Base-by-base conservation (phyloP, 92 coral and sea anemone species). In the Palythoa grandis region DNA sequence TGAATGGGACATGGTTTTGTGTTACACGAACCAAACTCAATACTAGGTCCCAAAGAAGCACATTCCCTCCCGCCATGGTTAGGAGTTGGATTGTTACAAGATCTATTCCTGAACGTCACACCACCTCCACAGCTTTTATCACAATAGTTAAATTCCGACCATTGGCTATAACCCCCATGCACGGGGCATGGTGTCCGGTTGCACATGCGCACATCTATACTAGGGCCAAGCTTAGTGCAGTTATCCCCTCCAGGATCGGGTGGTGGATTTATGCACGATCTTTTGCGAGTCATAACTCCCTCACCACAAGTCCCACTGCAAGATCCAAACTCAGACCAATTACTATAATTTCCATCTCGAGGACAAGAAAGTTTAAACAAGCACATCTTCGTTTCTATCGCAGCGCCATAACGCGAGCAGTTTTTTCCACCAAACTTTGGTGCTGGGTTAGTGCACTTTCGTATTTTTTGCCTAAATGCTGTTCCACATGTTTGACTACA, bases 401-500 rank as follows among this genome's bases (percentile, higher is more conserved):
- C 53, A 7, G 66, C 78, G 12, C 98, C 98, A n/a, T 90, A 85
- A 22, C 73, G 69, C 6, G 90, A 76, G 67, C 98, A 96, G 12
- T 96, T 88, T 8, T 87, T 86, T 7, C 98, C 98, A 11, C 96
- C 96, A 35, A 89, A 89, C 50, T 83, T 87, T 19, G 98, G 92
- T 22, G 66, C 16, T 50, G 98, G 98, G 78, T 92, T 91, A 7
- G 90, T 86, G 70, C 98, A 96, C 39, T 37, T 70, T 67, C 98
- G 90, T 71, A 50, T 63, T 40, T 93, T 86, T 60, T 37, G 88
- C 66, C 74, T 86, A 20, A 76, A 29, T n/a, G 98, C 98, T 48
- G 39, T 86, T 43, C 94, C 98, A 66, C 98, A 95, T 0, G 94
- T 87, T 85, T 87, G 87, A 12, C 98, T 82, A 77, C 98, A 95